Percentiles rank a stretch among this genome's conserved stretches.
phyloP scores from a whole-genome alignment of 2,888 invertebrate genomes.

The Myathropa florea region DNA sequence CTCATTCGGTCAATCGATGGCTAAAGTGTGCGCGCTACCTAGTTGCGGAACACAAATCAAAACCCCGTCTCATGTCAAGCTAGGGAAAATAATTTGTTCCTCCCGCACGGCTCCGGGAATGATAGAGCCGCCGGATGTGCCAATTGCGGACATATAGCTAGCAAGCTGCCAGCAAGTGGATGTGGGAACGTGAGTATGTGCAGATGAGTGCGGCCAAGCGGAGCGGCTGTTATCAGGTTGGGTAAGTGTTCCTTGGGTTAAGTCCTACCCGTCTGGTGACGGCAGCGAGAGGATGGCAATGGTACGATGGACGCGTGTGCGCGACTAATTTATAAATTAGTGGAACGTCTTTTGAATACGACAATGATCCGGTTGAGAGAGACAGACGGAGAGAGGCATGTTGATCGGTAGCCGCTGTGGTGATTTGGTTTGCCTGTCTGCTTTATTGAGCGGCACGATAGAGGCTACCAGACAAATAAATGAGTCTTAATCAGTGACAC shows the following conservation, averaged over 20 bases:
- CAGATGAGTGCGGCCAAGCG: background rate
- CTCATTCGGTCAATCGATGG: constrained; percentile 67
- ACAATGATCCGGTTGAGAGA: constrained; percentile 30
- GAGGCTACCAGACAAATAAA: constrained; percentile 16
- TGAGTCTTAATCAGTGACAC: constrained; percentile 9
- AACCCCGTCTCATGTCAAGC: constrained; percentile 51
- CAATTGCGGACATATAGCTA: constrained; percentile 65
- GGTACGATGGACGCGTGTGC: constrained; percentile 63
- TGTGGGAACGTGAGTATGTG: background rate
- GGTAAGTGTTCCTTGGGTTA: constrained; percentile 41
- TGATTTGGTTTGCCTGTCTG: constrained; percentile 11
- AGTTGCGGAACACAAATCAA: constrained; percentile 64
- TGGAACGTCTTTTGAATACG: constrained; percentile 56
- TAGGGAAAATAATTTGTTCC: constrained; percentile 36
- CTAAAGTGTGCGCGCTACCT: constrained; percentile 54
- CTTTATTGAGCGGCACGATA: background rate
- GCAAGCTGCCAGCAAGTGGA: background rate
- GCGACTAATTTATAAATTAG: constrained; percentile 71
- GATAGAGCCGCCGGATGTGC: constrained; percentile 60
- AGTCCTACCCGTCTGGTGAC: constrained; percentile 14
- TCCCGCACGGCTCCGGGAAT: constrained; percentile 11
- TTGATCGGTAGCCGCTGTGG: constrained; percentile 16
- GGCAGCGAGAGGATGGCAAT: constrained; percentile 40
- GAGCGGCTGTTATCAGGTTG: constrained; percentile 32
- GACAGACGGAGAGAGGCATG: background rate